phyloP scores from a whole-genome alignment of 1,140 invertebrate genomes.

The Sesamia nonagrioides region DNA sequence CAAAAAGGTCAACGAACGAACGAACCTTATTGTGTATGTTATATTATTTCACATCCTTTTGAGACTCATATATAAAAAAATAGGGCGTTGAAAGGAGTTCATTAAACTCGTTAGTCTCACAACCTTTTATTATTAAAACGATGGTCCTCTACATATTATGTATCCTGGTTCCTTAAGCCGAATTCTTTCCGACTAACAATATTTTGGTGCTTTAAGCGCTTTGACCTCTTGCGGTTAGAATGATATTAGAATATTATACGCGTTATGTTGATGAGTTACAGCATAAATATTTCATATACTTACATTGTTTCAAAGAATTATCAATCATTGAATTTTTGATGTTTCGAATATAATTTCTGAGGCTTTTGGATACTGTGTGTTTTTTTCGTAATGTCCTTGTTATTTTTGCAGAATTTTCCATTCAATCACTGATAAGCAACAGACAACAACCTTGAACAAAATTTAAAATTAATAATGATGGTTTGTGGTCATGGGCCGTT shows the following conservation, averaged over 20 bases:
- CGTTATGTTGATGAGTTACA: not conserved
- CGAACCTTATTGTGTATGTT: not conserved
- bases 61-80: not conserved
- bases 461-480: too few species aligned
- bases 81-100: not conserved
- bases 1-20: too few species aligned
- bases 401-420: too few species aligned
- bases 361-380: too few species aligned
- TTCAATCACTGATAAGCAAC: too few species aligned
- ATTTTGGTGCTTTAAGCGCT: not conserved
- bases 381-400: too few species aligned
- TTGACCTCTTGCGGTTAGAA: not conserved
- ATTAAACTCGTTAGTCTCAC: constrained; percentile 2
- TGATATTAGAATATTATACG: not conserved
- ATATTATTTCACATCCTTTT: not conserved
- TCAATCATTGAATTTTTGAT: too few species aligned
- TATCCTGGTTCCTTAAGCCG: constrained; percentile 15
- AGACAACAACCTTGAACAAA: too few species aligned
- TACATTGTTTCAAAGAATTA: too few species aligned
- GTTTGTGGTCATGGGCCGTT: too few species aligned
- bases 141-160: constrained; percentile 4
- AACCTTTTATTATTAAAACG: constrained; percentile 23
- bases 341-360: too few species aligned
- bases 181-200: constrained; percentile 11
- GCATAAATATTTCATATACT: too few species aligned